Percentiles rank a stretch among this genome's conserved stretches.
Evolutionary conservation across 1,140 invertebrate species (phyloP).

Genomic region (Solenopsis invicta): DNA sequence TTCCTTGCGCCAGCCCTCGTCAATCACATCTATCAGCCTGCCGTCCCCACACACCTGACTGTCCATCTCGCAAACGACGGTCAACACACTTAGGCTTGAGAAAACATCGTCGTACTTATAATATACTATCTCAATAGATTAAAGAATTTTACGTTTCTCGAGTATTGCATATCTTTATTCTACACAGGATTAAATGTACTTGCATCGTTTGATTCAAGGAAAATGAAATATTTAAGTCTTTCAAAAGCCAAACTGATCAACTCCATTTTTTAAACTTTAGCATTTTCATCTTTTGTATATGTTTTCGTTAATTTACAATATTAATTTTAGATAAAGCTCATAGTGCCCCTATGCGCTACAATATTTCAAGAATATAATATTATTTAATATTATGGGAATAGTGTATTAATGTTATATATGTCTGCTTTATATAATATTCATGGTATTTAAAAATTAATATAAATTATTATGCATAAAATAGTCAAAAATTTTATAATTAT

Average conservation of each 20-base stretch:
- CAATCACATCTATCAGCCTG: conserved; percentile 94
- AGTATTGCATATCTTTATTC: background rate
- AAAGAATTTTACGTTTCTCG: background rate
- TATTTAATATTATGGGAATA: too few relatives aligned
- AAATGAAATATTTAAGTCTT: background rate
- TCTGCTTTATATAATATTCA: too few relatives aligned
- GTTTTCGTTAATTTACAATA: too few relatives aligned
- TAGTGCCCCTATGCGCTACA: too few relatives aligned
- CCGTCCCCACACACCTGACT: conserved; percentile 90
- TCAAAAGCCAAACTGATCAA: background rate
- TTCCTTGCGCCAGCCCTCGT: conserved; percentile 95
- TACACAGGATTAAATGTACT: background rate
- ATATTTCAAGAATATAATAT: too few relatives aligned
- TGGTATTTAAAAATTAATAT: too few relatives aligned
- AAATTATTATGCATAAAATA: too few relatives aligned
- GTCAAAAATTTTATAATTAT: too few relatives aligned
- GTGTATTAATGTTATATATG: too few relatives aligned
- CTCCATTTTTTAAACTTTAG: background rate
- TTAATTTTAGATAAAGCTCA: too few relatives aligned
- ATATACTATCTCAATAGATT: conserved; percentile 4
- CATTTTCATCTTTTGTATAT: too few relatives aligned
- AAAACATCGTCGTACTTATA: conserved; percentile 22
- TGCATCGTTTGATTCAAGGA: background rate
- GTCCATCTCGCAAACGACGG: conserved; percentile 85
- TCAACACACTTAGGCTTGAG: conserved; percentile 32